Conservation (phyloP, 2,888 invertebrate genomes). For the Anthoptus insignis region DNA sequence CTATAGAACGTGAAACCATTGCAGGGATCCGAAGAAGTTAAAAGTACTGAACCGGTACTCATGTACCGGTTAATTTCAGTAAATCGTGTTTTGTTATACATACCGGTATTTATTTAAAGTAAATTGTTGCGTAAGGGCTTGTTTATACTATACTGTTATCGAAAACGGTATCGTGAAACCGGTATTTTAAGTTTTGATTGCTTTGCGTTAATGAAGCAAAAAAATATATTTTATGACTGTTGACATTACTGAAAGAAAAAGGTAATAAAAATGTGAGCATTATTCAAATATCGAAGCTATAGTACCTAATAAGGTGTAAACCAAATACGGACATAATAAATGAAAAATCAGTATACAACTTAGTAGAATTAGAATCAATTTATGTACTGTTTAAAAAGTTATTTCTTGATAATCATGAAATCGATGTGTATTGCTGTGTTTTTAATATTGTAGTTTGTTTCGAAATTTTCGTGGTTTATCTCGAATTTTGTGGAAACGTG, state of each 20-base stretch:
- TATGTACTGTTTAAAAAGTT: constrained; percentile 7
- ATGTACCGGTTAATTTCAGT: too few species aligned
- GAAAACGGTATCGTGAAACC: too few species aligned
- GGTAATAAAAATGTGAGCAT: neutral
- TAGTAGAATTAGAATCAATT: constrained; percentile 9
- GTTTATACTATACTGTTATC: too few species aligned
- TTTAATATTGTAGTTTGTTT: constrained; percentile 4
- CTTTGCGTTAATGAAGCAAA: too few species aligned
- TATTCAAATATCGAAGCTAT: neutral
- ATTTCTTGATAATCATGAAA: neutral
- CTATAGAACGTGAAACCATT: too few species aligned
- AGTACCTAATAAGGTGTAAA: constrained; percentile 19
- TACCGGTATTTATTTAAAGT: too few species aligned
- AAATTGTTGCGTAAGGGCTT: too few species aligned
- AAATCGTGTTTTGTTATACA: too few species aligned
- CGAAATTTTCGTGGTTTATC: neutral
- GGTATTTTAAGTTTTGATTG: too few species aligned
- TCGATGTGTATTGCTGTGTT: neutral
- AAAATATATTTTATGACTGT: too few species aligned
- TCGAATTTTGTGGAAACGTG: neutral
- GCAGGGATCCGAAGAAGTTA: too few species aligned
- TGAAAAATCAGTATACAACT: constrained; percentile 11
- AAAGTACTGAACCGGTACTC: too few species aligned
- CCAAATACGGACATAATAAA: constrained; percentile 26
- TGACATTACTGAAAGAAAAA: neutral